Evolutionary conservation across 2,888 invertebrate genomes (phyloP), one percentile per base, ranked within the genome.

Genomic region (Neoaliturus tenellus): DNA sequence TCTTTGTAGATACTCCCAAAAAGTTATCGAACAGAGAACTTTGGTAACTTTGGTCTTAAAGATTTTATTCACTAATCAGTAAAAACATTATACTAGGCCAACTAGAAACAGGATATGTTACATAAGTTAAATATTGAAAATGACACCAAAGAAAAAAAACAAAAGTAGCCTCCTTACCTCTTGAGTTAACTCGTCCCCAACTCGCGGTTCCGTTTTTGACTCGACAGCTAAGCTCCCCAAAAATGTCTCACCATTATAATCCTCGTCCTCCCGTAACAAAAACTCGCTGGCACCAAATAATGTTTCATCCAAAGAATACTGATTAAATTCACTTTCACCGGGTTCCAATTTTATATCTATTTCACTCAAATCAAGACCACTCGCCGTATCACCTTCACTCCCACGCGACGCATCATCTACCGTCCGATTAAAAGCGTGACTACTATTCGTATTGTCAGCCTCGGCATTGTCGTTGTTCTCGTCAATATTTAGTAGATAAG

Each of bases 401-500:
- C 71, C 44, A 25, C 82, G 31, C 3, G 82, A 33, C n/a, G 25
- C 28, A 25, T 80, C 35, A 20, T 82, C 71, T 2, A 51, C 71
- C 12, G 82, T 82, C 8, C 82, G 69, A n/a, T 71, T 71, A 20
- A 48, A 82, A 0, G 67, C 17, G 17, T 62, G 20, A 5, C 20
- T 48, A 14, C 35, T 69, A 20, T 82, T 55, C 1, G 23, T 25
- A 10, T 51, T 23, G 20, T 71, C 51, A 44, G 69, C 39, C 39
- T 71, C 55, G n/a, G 44, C 44, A 6, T 14, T n/a, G 17, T 41
- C 81, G 25, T 67, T 33, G 55, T 51, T 58, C n/a, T 41, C 87
- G 58, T 87, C 86, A 12, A 94, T 91, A 89, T 94, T 94, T 82
- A 95, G 89, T 85, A 95, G 90, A 89, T 94, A 94, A 2, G 95